Base-by-base conservation (phyloP, 2,113 vertebrate species). In the Leiothrix lutea region DNA sequence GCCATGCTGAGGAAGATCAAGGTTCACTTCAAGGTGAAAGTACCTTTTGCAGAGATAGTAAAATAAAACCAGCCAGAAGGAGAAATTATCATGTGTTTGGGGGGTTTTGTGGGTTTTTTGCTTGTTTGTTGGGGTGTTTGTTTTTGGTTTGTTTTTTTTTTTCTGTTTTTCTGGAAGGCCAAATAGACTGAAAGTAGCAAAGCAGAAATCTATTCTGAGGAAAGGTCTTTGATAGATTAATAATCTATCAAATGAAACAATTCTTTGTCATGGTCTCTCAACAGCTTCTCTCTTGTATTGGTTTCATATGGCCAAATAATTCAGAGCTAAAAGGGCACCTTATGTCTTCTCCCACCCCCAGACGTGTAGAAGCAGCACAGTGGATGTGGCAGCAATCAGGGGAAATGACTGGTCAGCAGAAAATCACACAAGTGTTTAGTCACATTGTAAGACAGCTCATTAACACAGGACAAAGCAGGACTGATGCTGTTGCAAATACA, bases 401-500 rank as follows among this genome's bases (percentile, higher is more conserved):
- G 61, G 36, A 95, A 94, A 86, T 51, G 80, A 62, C 24, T 85
- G 51, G 65, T 92, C 87, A 90, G 86, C 94, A 95, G 73, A 95
- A 97, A 93, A 91, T 86, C 70, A 69, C 66, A 65, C 74, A 74
- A n/a, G 13, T 45, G 44, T 91, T 85, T 70, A 85, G 78, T 71
- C 94, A 88, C 71, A 23, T 50, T 83, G 17, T 61, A 72, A 92
- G 95, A 73, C 74, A 96, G 73, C 60, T 97, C 89, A 93, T 93
- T 97, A 97, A 83, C 45, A 81, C 51, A 65, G 73, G 86, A 83
- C 78, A 93, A 84, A 94, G 80, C 38, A 90, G 66, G 66, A 65
- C 58, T 47, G 85, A 89, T 60, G 47, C 35, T 69, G 60, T 10
- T 80, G 80, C 42, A 72, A 92, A 72, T 28, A 60, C 74, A 94